A percentile compares a stretch with the other conserved stretches of the same genome.
Conservation (phyloP, 1,140 invertebrate genomes). For the Geopemphigus sp. region DNA sequence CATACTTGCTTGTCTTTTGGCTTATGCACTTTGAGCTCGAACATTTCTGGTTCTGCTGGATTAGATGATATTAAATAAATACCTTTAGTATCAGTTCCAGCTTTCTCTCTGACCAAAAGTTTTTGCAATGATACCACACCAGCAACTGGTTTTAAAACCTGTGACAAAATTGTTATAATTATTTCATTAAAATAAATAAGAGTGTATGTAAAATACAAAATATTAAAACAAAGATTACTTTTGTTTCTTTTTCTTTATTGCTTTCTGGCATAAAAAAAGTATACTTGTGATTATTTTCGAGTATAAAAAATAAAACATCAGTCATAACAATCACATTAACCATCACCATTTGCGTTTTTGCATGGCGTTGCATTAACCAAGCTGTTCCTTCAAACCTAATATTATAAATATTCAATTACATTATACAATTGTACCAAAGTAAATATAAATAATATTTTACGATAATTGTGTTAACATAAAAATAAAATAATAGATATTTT, state of each 20-base stretch:
- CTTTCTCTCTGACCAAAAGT: slow-evolving; percentile 86
- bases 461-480: too few species aligned
- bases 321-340: slow-evolving; percentile 88
- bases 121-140: slow-evolving; percentile 89
- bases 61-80: slow-evolving; percentile 87
- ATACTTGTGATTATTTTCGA: slow-evolving; percentile 81
- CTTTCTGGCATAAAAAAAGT: slow-evolving; percentile 83
- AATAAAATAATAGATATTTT: too few species aligned
- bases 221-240: slow-evolving; percentile 28
- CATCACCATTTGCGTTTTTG: slow-evolving; percentile 78
- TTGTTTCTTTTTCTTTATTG: slow-evolving; percentile 58
- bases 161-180: slow-evolving; percentile 19
- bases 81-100: slow-evolving; percentile 80
- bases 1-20: slow-evolving; percentile 84
- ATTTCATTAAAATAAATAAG: not conserved
- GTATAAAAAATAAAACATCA: slow-evolving; percentile 86
- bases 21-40: slow-evolving; percentile 85
- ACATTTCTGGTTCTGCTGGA: slow-evolving; percentile 88
- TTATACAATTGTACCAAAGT: too few species aligned
- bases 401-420: slow-evolving; percentile 50
- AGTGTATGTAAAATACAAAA: not conserved
- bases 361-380: slow-evolving; percentile 77
- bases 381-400: slow-evolving; percentile 79
- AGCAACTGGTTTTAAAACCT: slow-evolving; percentile 56
- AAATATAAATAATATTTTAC: too few species aligned